Evolutionary conservation across 1,140 invertebrate species (phyloP), one percentile per base, ranked within the genome.

Genomic region (Hyposmocoma kahamanoa): DNA sequence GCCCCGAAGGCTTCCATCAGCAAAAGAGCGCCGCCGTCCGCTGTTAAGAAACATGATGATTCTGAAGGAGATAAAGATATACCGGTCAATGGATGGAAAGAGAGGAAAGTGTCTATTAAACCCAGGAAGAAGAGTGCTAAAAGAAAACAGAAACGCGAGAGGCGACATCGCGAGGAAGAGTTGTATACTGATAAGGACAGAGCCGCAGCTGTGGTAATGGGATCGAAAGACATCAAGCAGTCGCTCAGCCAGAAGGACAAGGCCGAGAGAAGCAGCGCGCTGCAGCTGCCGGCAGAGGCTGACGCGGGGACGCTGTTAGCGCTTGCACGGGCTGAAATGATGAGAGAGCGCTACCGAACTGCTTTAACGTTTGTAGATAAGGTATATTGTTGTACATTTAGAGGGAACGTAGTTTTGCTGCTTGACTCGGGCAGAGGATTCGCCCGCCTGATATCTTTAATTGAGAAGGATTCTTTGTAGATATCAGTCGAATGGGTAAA

Each of bases 181-280:
- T 77, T 94, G 10, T 97, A 96, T 68, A 96, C 94, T 8, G 95
- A 97, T 73, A 97, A 96, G 67, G 95, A 96, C 72, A 82, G 95
- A 8, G 95, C 95, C 0, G 95, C 95, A 0, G 95, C 95, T 1
- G 95, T 96, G 3, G 94, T 94, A 59, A 90, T 96, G 88, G 94
- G 94, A 0, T 91, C 87, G 51, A 86, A 91, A 38, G 95, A 97
- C 69, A 96, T 96, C 24, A 96, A 96, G 64, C 91, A 93, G 51
- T 94, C 93, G 18, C 80, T 96, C 42, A 94, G 91, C 66, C 89
- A 94, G 50, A 96, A 96, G 64, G 89, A 92, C 46, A 90, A 92
- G 45, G 91, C 93, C 51, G 94, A 96, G 66, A 88, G 93, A 15
- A 93, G 90, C 51, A 90, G 88, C 50, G 90, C 90, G 0, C 67